A percentile compares a stretch with the other conserved stretches of the same genome.
Evolutionary conservation across 2,797 vertebrate genomes (phyloP).

Genomic region (Cossypha heuglini): DNA sequence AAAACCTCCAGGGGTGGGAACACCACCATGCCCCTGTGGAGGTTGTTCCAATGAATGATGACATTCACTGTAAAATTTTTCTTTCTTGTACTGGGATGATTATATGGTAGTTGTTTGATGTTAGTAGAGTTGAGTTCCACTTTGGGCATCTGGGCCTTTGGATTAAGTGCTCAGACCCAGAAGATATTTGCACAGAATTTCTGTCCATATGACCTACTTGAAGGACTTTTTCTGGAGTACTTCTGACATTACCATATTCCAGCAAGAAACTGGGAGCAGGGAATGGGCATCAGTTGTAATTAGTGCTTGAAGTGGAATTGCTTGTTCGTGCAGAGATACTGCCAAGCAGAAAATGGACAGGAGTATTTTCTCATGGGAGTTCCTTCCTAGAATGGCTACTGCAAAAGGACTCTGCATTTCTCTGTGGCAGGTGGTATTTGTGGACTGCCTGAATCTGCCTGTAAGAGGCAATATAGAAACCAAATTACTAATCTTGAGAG

Average conservation of each 20-base stretch:
- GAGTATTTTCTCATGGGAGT: not conserved
- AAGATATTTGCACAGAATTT: not conserved
- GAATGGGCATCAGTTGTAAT: not conserved
- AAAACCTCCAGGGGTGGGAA: not conserved
- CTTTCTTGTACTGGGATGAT: not conserved
- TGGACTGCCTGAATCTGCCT: not conserved
- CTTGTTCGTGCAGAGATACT: not conserved
- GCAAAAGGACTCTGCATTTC: not conserved
- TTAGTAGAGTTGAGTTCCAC: not conserved
- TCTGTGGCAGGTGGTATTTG: not conserved
- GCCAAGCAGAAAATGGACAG: not conserved
- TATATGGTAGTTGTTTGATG: not conserved
- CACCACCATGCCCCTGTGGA: not conserved
- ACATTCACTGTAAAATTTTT: not conserved
- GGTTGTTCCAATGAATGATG: not conserved
- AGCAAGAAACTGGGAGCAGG: not conserved
- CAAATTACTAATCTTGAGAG: not conserved
- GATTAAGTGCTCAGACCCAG: not conserved
- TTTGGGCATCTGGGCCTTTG: not conserved
- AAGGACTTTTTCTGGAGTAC: not conserved
- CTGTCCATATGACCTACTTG: not conserved
- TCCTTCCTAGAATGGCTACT: not conserved
- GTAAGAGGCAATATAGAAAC: not conserved
- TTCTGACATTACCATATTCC: not conserved
- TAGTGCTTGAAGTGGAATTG: not conserved